Evolutionary conservation across 2,113 vertebrate genomes (phyloP), one percentile per base, ranked within the genome.

Genomic region (Lagopus leucura): DNA sequence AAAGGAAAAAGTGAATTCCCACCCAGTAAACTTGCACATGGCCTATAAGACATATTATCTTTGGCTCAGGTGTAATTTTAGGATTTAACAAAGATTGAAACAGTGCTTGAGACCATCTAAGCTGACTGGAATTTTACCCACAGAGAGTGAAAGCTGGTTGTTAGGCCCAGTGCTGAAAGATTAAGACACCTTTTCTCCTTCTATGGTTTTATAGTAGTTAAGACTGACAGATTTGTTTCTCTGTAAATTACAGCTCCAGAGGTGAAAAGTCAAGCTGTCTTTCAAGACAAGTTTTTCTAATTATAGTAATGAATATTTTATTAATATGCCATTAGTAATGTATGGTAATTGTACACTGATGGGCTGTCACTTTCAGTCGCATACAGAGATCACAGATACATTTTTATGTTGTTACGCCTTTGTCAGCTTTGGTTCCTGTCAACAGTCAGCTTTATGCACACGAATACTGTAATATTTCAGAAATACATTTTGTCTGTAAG

Each of bases 261-360:
- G 93, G 90, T 92, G 85, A 96, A 84, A 94, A 96, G 94, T 95
- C 82, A 75, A 77, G 58, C 38, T 82, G 73, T 58, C 70, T 93
- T 91, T 91, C 70, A 48, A 94, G 50, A 55, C 36, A 70, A 63
- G 30, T 52, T 93, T 94, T 92, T 74, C 58, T 92, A 94, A 92
- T 93, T 92, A 82, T 8, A 84, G 48, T 71, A 92, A 80, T 81
- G 57, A 91, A 88, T 76, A 57, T 60, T 80, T 87, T 57, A 86
- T 96, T 95, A 89, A 87, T 93, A 94, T 85, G 89, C 76, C 58
- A 61, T 86, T 79, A 91, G 74, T 84, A 83, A 88, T 91, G 83
- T 69, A 86, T 79, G 50, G 40, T 91, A 85, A 94, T 85, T 94
- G 66, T 73, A 65, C 71, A 4, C 22, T 61, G 72, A 90, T 75